Base-by-base conservation (phyloP, 1,140 invertebrate species). In the Cyrtorhinus lividipennis region DNA sequence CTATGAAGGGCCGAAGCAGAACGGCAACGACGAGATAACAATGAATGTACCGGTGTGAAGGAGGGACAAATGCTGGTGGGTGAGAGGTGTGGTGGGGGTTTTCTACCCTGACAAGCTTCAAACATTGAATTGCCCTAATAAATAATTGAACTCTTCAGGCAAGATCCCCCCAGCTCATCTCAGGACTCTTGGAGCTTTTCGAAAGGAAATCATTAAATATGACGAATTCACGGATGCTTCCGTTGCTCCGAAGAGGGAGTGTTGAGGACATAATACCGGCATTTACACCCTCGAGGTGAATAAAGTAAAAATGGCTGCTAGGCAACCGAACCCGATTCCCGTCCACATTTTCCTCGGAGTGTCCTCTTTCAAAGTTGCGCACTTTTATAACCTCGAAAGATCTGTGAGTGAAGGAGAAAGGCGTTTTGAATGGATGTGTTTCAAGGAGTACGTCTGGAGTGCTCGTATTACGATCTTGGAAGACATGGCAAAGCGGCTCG, bases 91-190 rank as follows among this genome's bases (percentile, higher is more conserved):
- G n/a, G n/a, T n/a, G n/a, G n/a, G n/a, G n/a, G n/a, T n/a, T n/a
- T n/a, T n/a, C n/a, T n/a, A 27, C 18, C 57, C 18, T 25, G 57
- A 25, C 23, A 59, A 59, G 23, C 23, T 25, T 25, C 12, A 23
- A 59, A 25, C 57, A 59, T 59, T 59, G 24, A 26, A 59, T 59
- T 59, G 57, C 30, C 15, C 15, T 38, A 38, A 38, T 38, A 38
- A 38, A 38, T 38, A 38, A 38, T 15, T 15, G 15, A 38, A 38
- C 5, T 38, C 30, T 38, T 5, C 15, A 8, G 5, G 30, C 30
- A 8, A 38, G 5, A n/a, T n/a, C n/a, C n/a, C n/a, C n/a, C n/a
- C n/a, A n/a, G 5, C 30, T 38, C 30, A 38, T 38, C 30, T 38
- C 30, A 15, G 30, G 30, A 38, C 15, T 15, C 30, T 38, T 15